Base-by-base conservation (phyloP, 2,113 vertebrate species). In the Oryzias javanicus region DNA sequence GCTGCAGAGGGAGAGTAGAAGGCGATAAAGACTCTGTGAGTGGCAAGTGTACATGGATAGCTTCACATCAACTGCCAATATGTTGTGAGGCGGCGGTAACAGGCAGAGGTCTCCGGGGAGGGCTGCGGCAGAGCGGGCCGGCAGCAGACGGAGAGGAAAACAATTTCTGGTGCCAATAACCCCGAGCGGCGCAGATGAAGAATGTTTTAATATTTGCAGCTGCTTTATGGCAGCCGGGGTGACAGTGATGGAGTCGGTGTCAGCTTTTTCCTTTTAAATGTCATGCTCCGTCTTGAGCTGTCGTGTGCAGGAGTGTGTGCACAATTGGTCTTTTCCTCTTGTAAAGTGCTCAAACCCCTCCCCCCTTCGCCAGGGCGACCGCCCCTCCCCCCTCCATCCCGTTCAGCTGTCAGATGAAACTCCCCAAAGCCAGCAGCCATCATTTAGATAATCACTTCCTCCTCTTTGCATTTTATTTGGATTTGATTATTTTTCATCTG, bases 91-190 rank as follows among this genome's bases (percentile, higher is more conserved):
- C 92, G 91, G 92, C 92, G 93, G 95, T 97, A 96, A 98, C 95
- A 95, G 95, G 94, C 94, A 90, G 83, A 87, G 92, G 94, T 95
- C 96, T 92, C 95, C 49, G 74, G 96, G 95, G 96, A 97, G 91
- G 91, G 89, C 88, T 92, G 94, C 92, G 83, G 94, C 95, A 94
- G 94, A 94, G 95, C 93, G 92, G 94, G 93, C 94, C 93, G 92
- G 92, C 94, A 95, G 94, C 95, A 98, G 95, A 96, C 93, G 91
- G 94, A 95, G 95, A 95, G 95, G 95, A 92, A 98, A 98, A 99
- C 97, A 98, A 98, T 98, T 97, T 97, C 96, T 98, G 95, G 95
- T 99, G 97, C 96, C 97, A 99, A 98, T 98, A 99, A 98, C 94
- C 93, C 90, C 91, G 93, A 94, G 91, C 93, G 90, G 95, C 94